Evolutionary conservation across 2,888 invertebrate species (phyloP).

Genomic region (Hipparchia semele): DNA sequence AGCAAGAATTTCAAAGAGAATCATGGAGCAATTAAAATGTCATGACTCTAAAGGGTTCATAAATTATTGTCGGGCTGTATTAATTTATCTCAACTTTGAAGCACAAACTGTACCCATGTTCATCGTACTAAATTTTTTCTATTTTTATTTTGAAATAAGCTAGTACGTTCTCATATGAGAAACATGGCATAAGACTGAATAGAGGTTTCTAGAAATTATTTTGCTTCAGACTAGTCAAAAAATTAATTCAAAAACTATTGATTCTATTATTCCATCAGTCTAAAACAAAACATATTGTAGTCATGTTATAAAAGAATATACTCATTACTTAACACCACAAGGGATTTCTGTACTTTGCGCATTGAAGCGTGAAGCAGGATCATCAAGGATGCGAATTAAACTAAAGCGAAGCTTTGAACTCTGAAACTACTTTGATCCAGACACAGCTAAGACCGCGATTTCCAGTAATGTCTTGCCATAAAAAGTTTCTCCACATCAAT

Average conservation of each 20-base stretch:
- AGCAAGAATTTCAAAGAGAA: slow-evolving; percentile 7
- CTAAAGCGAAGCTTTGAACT: slow-evolving; percentile 1
- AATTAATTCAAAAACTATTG: too few species aligned
- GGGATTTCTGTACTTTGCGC: too few species aligned
- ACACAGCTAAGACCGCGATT: neutral
- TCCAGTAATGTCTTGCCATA: neutral
- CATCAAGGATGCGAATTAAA: slow-evolving; percentile 1
- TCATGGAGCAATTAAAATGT: neutral
- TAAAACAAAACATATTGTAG: neutral
- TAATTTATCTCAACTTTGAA: neutral
- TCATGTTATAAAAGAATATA: too few species aligned
- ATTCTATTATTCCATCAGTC: neutral
- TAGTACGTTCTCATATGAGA: too few species aligned
- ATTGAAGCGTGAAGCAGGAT: neutral
- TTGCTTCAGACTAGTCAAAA: too few species aligned
- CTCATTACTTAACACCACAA: too few species aligned
- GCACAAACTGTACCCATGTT: too few species aligned
- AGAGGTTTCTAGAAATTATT: too few species aligned
- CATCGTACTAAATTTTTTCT: neutral
- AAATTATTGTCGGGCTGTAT: neutral
- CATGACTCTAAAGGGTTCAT: slow-evolving; percentile 2
- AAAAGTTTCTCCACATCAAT: slow-evolving; percentile 2
- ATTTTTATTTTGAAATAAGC: too few species aligned
- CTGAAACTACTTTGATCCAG: slow-evolving; percentile 9
- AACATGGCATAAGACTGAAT: too few species aligned